Evolutionary conservation across 2,797 vertebrate species (phyloP).

Genomic region (Leptodactylus fallax): DNA sequence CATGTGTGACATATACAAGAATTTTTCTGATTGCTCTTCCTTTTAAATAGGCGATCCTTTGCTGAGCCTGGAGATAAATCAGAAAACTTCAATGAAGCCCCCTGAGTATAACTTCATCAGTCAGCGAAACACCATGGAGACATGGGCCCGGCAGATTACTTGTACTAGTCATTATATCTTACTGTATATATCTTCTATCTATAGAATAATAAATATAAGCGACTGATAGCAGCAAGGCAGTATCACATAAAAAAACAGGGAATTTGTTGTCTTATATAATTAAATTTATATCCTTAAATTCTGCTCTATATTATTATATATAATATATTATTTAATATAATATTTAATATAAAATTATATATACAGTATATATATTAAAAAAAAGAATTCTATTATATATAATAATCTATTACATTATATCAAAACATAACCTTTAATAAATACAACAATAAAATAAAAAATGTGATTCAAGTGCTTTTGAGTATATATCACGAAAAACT

Average conservation of each 20-base stretch:
- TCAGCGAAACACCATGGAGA: slow-evolving; percentile 1
- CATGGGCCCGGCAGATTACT: neutral
- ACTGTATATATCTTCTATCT: neutral
- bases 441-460: too few relatives aligned
- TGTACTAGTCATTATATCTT: neutral
- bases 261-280: neutral
- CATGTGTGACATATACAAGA: slow-evolving; percentile 8
- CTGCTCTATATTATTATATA: too few relatives aligned
- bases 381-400: too few relatives aligned
- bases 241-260: neutral
- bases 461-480: too few relatives aligned
- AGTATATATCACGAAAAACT: too few relatives aligned
- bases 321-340: too few relatives aligned
- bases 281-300: too few relatives aligned
- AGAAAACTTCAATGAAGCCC: slow-evolving; percentile 13
- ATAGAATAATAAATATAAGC: too few relatives aligned
- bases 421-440: too few relatives aligned
- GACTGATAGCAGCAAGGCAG: neutral
- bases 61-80: slow-evolving; percentile 15
- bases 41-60: neutral
- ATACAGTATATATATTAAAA: too few relatives aligned
- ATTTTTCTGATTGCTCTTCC: slow-evolving; percentile 2
- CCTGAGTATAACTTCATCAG: neutral
- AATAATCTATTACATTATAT: too few relatives aligned
- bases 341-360: too few relatives aligned